Conservation (phyloP, 2,888 invertebrate genomes). For the Ectropis crepuscularia region DNA sequence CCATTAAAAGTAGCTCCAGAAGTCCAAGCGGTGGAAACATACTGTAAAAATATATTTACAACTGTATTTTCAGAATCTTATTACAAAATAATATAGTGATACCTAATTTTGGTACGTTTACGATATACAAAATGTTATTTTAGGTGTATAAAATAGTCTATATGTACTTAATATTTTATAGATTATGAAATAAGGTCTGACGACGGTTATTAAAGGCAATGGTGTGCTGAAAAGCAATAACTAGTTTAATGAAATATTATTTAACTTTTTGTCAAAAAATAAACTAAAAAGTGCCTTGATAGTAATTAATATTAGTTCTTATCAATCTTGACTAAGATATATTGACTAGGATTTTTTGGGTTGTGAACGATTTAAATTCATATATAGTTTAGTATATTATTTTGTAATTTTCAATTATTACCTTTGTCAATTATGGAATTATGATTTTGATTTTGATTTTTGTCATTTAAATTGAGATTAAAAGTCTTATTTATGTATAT, state of each 20-base stretch:
- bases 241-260: background rate
- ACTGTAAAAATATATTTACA: constrained; percentile 38
- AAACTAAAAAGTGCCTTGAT: constrained; percentile 34
- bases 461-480: constrained; percentile 41
- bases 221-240: background rate
- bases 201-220: constrained; percentile 1
- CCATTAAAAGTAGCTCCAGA: constrained; percentile 85
- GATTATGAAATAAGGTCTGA: constrained; percentile 10
- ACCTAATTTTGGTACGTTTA: constrained; percentile 40
- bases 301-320: constrained; percentile 18
- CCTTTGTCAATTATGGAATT: constrained; percentile 33
- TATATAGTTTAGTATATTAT: constrained; percentile 7
- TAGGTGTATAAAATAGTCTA: constrained; percentile 27
- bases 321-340: constrained; percentile 27
- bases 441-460: constrained; percentile 47
- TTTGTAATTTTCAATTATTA: constrained; percentile 3
- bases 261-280: background rate
- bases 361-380: constrained; percentile 34
- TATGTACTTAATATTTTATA: constrained; percentile 29
- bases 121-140: constrained; percentile 41
- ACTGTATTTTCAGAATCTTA: constrained; percentile 17
- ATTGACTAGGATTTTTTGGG: constrained; percentile 32
- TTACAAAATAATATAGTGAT: constrained; percentile 26
- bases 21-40: constrained; percentile 81
- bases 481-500: constrained; percentile 31